Conservation (phyloP, 2,888 invertebrate genomes). For the Rhingia campestris region DNA sequence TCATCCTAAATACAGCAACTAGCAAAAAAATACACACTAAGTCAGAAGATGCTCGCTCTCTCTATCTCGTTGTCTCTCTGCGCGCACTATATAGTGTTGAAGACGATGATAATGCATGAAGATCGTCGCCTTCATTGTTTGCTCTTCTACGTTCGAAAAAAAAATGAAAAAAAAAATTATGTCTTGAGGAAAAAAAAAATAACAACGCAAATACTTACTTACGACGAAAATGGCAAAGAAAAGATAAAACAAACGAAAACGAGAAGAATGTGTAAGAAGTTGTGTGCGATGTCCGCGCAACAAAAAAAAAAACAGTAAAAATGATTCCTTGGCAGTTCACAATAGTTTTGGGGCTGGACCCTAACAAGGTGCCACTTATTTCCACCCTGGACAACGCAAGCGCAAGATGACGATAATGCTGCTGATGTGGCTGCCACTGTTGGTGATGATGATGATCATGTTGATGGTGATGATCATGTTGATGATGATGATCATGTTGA, state of each 20-base stretch:
- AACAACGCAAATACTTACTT: background rate
- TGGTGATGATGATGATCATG: background rate
- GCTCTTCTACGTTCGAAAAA: conserved; percentile 15
- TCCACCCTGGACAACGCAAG: conserved; percentile 45
- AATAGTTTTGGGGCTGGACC: conserved; percentile 58
- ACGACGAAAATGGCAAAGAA: conserved; percentile 32
- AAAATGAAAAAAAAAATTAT: background rate
- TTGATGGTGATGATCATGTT: conserved; percentile 4
- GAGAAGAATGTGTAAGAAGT: conserved; percentile 24
- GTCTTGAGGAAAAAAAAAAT: background rate
- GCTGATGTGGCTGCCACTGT: background rate
- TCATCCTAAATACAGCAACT: conserved; percentile 30
- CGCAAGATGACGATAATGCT: conserved; percentile 8
- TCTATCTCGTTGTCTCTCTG: background rate
- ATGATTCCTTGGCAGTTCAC: conserved; percentile 34
- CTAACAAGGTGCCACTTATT: conserved; percentile 61
- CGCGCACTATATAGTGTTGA: conserved; percentile 17
- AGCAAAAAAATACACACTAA: background rate
- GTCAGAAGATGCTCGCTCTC: background rate
- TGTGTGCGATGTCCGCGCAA: background rate
- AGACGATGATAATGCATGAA: conserved; percentile 47
- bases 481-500: conserved; percentile 2
- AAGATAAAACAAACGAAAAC: conserved; percentile 26
- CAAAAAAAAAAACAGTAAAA: conserved; percentile 20
- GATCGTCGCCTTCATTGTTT: conserved; percentile 43